Percentiles rank a stretch among this genome's conserved stretches.
Evolutionary conservation across 1,140 invertebrate species (phyloP).

Genomic region (Ceratina calcarata): DNA sequence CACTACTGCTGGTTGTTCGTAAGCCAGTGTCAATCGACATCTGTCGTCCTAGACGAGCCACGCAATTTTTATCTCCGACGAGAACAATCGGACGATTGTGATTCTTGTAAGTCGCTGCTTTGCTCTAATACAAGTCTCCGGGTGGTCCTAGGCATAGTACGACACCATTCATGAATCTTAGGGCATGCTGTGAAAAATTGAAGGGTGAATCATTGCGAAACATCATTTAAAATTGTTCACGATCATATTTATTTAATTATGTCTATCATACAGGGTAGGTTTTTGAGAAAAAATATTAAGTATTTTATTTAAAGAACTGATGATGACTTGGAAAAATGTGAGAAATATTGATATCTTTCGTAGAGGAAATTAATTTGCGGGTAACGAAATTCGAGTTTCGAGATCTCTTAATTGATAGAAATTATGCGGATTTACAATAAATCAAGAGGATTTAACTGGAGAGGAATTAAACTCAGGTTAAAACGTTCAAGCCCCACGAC

Average conservation of each 20-base stretch:
- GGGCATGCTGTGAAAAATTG: no score
- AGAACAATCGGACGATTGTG: constrained; percentile 26
- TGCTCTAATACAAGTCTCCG: not conserved
- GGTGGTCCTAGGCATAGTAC: not conserved
- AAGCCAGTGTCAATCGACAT: constrained; percentile 49
- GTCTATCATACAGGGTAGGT: no score
- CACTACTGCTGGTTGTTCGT: constrained; percentile 3
- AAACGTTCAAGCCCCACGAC: constrained; percentile 2
- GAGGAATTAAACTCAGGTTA: not conserved
- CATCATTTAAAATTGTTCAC: no score
- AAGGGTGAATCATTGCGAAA: no score
- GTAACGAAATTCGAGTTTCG: not conserved
- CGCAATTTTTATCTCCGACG: not conserved
- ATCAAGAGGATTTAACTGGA: constrained; percentile 4
- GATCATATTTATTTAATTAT: no score
- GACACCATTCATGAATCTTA: no score
- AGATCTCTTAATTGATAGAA: constrained; percentile 16
- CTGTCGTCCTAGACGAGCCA: constrained; percentile 3
- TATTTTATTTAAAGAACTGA: no score
- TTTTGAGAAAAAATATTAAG: no score
- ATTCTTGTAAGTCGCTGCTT: constrained; percentile 26
- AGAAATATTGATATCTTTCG: not conserved
- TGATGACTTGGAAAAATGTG: no score
- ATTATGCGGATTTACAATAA: constrained; percentile 7
- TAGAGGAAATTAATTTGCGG: not conserved